Evolutionary conservation across 2,113 vertebrate genomes (phyloP).

Genomic region (Thamnaconus septentrionalis): DNA sequence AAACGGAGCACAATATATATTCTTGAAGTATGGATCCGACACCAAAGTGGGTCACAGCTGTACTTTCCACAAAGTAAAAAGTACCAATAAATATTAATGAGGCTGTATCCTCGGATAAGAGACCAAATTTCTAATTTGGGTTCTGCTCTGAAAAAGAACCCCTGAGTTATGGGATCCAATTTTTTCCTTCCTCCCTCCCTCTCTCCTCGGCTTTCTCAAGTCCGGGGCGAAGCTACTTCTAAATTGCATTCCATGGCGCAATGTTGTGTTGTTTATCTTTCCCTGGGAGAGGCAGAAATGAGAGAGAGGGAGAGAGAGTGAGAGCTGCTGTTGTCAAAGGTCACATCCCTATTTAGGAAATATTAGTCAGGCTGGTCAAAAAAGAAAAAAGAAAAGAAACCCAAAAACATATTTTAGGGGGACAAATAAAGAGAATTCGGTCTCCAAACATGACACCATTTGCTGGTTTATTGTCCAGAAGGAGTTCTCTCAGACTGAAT

Average conservation of each 20-base stretch:
- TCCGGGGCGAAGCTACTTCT: slow-evolving; percentile 13
- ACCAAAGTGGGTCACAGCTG: slow-evolving; percentile 56
- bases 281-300: neutral
- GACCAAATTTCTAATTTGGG: slow-evolving; percentile 61
- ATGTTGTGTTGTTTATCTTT: slow-evolving; percentile 1
- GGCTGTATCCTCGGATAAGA: slow-evolving; percentile 49
- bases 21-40: slow-evolving; percentile 51
- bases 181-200: slow-evolving; percentile 13
- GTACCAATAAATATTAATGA: slow-evolving; percentile 72
- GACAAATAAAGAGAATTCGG: no score
- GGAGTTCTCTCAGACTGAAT: no score
- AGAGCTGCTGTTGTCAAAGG: slow-evolving; percentile 21
- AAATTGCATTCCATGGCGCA: slow-evolving; percentile 49
- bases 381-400: slow-evolving; percentile 12
- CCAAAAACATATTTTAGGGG: no score
- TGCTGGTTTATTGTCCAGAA: neutral
- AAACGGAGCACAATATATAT: slow-evolving; percentile 37
- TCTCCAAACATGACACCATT: slow-evolving; percentile 2
- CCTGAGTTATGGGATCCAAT: slow-evolving; percentile 52
- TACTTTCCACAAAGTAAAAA: slow-evolving; percentile 60
- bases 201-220: slow-evolving; percentile 26
- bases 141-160: slow-evolving; percentile 50
- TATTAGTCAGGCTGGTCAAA: slow-evolving; percentile 22
- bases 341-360: slow-evolving; percentile 17
- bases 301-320: no score